Conservation (phyloP, 2,797 vertebrate species). For the Micrastur ruficollis region DNA sequence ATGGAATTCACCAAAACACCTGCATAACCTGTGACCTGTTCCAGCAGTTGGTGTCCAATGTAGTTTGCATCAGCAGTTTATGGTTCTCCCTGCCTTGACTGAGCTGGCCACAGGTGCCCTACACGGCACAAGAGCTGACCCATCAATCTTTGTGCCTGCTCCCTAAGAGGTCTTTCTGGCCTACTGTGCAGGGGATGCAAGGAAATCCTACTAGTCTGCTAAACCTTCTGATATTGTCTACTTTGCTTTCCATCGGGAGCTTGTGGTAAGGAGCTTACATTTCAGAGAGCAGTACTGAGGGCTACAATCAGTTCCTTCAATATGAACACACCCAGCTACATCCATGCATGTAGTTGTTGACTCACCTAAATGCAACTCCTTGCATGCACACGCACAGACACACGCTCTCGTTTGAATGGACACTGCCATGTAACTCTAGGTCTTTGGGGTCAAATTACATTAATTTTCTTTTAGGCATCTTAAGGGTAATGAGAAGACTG, state of each 20-base stretch:
- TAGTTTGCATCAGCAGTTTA: neutral
- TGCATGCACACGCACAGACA: accelerated
- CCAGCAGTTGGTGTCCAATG: neutral
- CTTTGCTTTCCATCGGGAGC: neutral
- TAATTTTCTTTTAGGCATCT: neutral
- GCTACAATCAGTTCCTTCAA: neutral
- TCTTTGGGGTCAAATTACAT: accelerated
- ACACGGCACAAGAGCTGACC: neutral
- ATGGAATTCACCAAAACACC: neutral
- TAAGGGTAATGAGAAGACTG: neutral
- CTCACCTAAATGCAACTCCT: neutral
- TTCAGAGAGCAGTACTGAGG: neutral
- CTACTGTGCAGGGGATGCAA: neutral
- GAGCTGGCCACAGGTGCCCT: neutral
- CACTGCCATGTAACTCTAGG: accelerated
- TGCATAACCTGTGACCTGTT: neutral
- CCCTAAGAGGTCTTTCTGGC: neutral
- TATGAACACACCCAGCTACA: neutral
- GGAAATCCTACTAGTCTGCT: neutral
- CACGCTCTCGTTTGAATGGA: neutral
- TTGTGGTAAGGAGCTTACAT: neutral
- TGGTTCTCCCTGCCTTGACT: neutral
- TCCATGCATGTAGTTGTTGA: accelerated
- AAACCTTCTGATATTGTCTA: neutral
- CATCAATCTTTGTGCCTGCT: neutral